Percentiles rank a stretch among this genome's conserved stretches.
Evolutionary conservation across 2,113 vertebrate species (phyloP).

Genomic region (Abramis brama): DNA sequence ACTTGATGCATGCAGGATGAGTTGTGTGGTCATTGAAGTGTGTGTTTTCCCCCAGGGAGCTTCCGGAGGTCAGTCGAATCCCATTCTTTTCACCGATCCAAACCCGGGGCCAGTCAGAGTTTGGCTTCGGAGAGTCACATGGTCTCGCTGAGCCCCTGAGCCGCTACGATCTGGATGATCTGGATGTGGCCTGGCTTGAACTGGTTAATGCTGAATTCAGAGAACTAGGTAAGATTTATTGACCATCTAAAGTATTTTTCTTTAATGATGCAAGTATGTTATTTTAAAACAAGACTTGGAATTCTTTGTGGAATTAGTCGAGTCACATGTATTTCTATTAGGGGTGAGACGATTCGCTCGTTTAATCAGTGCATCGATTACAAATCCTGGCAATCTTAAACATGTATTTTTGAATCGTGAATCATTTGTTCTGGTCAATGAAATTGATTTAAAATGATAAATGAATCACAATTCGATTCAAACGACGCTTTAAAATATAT

Average conservation of each 20-base stretch:
- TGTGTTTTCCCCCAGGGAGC: slow-evolving; percentile 62
- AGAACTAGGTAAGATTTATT: slow-evolving; percentile 84
- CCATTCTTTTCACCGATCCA: slow-evolving; percentile 53
- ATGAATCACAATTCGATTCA: too few species aligned
- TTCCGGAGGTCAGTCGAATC: slow-evolving; percentile 74
- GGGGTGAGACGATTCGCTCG: too few species aligned
- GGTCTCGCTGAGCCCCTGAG: slow-evolving; percentile 75
- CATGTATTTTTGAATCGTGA: too few species aligned
- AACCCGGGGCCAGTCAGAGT: slow-evolving; percentile 43
- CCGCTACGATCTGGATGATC: slow-evolving; percentile 95
- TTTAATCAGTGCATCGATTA: too few species aligned
- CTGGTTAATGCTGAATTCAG: slow-evolving; percentile 91
- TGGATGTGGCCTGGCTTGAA: slow-evolving; percentile 92
- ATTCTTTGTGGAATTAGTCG: too few species aligned
- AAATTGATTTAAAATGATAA: too few species aligned
- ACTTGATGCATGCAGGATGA: not conserved
- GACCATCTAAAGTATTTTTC: not conserved
- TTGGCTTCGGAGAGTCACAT: slow-evolving; percentile 42
- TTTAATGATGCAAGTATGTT: not conserved
- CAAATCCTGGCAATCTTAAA: too few species aligned
- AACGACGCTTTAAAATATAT: too few species aligned
- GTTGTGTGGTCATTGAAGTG: not conserved
- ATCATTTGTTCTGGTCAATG: too few species aligned
- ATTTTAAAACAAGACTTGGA: not conserved
- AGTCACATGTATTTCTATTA: too few species aligned